phyloP scores from a whole-genome alignment of 2,113 vertebrate genomes.

The Typhlomys cinereus region DNA sequence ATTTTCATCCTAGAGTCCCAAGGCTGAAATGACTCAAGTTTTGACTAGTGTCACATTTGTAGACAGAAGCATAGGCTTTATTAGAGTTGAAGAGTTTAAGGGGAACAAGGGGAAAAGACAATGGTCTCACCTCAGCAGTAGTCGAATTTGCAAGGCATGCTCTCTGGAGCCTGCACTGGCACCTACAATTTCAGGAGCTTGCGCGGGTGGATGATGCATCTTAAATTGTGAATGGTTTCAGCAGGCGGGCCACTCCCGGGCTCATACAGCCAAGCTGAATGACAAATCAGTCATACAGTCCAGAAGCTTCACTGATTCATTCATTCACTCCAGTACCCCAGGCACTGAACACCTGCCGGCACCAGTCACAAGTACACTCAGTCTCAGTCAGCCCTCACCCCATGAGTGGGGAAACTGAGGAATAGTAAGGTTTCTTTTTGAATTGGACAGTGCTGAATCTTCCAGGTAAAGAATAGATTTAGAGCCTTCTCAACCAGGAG shows the following conservation, averaged over 20 bases:
- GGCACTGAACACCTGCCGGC: background rate
- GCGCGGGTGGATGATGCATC: conserved; percentile 41
- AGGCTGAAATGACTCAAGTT: background rate
- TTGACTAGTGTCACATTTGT: background rate
- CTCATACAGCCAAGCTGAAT: conserved; percentile 40
- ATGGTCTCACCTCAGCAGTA: background rate
- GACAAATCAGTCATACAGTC: conserved; percentile 42
- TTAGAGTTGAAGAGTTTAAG: conserved; percentile 1
- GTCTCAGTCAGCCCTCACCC: conserved; percentile 26
- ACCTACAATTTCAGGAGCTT: conserved; percentile 13
- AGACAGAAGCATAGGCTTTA: conserved; percentile 11
- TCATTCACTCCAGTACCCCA: conserved; percentile 16
- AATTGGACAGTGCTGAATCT: conserved; percentile 3
- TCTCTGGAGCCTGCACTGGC: conserved; percentile 36
- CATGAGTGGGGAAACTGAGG: conserved; percentile 27
- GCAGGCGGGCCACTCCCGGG: background rate
- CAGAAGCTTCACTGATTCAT: conserved; percentile 21
- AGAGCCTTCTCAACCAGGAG: background rate
- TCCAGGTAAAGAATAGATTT: background rate
- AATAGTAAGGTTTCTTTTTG: background rate
- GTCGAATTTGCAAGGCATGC: background rate
- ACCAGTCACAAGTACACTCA: background rate
- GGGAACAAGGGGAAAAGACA: background rate
- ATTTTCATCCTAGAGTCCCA: background rate
- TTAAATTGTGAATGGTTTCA: conserved; percentile 56